A percentile compares a stretch with the other conserved stretches of the same genome.
These are phyloP conservation scores for Epirrita christyi DNA, from an alignment of 2,888 invertebrate species.

Conservation along the genomic window DNA sequence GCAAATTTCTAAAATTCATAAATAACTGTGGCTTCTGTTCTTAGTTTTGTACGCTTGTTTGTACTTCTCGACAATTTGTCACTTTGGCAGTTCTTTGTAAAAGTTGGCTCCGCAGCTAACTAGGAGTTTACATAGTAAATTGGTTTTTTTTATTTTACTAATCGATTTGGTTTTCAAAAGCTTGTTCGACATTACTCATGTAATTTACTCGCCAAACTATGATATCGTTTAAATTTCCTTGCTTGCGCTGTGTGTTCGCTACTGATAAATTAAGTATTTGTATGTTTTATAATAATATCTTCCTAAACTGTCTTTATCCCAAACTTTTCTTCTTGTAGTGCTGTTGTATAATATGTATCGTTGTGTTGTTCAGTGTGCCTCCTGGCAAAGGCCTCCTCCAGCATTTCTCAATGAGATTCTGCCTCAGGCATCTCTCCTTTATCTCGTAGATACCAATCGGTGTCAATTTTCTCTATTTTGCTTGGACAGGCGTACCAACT, in stretches of 20 bases:
- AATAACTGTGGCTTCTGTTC: neutral
- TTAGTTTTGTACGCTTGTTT: neutral
- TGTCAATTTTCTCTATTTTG: no score
- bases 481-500: no score
- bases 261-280: constrained; percentile 1
- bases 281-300: neutral
- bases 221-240: neutral
- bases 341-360: no score
- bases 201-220: neutral
- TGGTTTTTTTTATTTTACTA: neutral
- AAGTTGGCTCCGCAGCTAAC: constrained; percentile 4
- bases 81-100: constrained; percentile 12
- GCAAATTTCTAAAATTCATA: no score
- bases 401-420: no score
- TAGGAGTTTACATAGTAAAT: constrained; percentile 3
- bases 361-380: no score
- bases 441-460: no score
- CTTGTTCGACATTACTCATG: neutral
- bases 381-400: no score
- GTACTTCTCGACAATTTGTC: constrained; percentile 18
- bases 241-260: neutral
- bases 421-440: no score
- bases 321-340: no score
- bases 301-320: no score
- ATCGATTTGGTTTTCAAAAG: neutral